Base-by-base conservation (phyloP, 1,140 invertebrate genomes). In the Hydropsyche tenuis region DNA sequence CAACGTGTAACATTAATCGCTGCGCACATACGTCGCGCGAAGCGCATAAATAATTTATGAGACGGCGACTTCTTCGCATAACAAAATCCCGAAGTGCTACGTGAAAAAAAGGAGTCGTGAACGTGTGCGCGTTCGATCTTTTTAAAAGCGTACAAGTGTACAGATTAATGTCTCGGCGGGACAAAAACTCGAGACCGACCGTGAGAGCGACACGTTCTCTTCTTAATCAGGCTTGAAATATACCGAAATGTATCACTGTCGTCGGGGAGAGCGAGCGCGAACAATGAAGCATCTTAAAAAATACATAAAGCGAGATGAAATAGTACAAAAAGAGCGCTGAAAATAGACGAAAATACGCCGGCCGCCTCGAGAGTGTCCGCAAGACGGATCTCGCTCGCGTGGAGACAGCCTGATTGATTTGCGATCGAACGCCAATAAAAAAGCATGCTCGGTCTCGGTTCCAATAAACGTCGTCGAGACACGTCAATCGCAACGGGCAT, bases 231-330 rank as follows among this genome's bases (percentile, higher is more conserved):
- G 20, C 22, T 60, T 27, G 18, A 27, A 60, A 60, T 60, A 60
- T 25, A 60, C 56, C 23, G 22, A 60, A 60, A 60, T 60, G 56
- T 25, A 60, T 60, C 56, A 60, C 20, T 60, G 56, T 60, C 56
- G 56, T 18, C 56, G 20, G 30, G 9, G 30, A 9, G 9, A 37
- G 7, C 56, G 22, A 60, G 12, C 16, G 48, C 23, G 56, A 12
- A 60, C 20, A 60, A 60, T 12, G 23, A 14, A 37, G n/a, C 25
- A 14, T 51, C n/a, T 11, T 20, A 53, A 20, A 12, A n/a, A 12
- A 46, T n/a, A 53, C 3, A 53, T 9, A 20, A 20, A 2, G 3
- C 51, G 18, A 1, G 22, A 53, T 51, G 46, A 11, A 7, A 53
- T 3, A 53, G 11, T 18, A 11, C 9, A 16, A 22, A 53, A 3